phyloP scores from a whole-genome alignment of 2,888 invertebrate genomes.

The Drosophila melanosoma region DNA sequence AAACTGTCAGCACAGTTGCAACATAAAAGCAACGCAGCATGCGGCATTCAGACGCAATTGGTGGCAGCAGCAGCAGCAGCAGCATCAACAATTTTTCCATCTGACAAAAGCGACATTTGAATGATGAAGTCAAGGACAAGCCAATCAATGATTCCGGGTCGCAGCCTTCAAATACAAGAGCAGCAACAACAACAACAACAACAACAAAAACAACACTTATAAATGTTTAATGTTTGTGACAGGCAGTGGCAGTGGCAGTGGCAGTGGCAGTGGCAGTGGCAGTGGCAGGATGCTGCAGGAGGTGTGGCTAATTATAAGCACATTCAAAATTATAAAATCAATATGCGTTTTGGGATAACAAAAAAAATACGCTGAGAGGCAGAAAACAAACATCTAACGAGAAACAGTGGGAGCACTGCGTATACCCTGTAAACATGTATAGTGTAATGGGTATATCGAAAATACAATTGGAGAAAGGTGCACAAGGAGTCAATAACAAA shows the following conservation, averaged over 20 bases:
- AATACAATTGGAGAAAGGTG: not conserved
- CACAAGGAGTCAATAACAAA: not conserved
- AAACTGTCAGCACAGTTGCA: conserved; percentile 17
- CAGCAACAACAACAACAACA: not conserved
- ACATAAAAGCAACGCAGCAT: conserved; percentile 25
- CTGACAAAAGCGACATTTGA: conserved; percentile 26
- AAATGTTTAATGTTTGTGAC: conserved; percentile 68
- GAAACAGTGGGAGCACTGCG: conserved; percentile 1
- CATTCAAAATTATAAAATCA: conserved; percentile 69
- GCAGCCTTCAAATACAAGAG: not conserved
- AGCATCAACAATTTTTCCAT: conserved; percentile 13
- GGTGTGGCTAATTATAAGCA: conserved; percentile 71
- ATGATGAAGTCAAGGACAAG: conserved; percentile 36
- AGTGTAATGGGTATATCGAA: not conserved
- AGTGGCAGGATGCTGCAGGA: conserved; percentile 10
- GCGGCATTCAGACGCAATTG: conserved; percentile 10
- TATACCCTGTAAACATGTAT: conserved; percentile 19
- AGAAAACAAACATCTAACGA: conserved; percentile 31
- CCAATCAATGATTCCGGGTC: conserved; percentile 15
- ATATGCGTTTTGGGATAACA: conserved; percentile 28
- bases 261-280: not conserved
- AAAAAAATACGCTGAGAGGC: conserved; percentile 27
- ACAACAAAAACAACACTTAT: conserved; percentile 16
- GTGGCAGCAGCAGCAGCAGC: conserved; percentile 13
- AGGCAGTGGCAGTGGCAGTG: conserved; percentile 6